Conservation (phyloP, 2,888 invertebrate genomes). For the Hypena proboscidalis region DNA sequence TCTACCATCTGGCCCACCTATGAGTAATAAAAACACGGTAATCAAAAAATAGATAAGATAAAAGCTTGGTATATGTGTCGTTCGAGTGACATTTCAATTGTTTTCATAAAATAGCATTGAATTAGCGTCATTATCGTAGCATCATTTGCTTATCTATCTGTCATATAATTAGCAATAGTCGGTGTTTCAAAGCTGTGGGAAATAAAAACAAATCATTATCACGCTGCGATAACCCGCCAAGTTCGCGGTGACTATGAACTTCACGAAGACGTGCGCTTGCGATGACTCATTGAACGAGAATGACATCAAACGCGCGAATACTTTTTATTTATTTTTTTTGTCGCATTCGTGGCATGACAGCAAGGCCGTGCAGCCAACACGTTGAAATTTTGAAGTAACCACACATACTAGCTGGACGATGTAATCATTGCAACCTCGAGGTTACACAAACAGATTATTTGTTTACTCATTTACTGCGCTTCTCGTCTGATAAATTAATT, state of each 20-base stretch:
- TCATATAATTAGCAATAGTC: slow-evolving; percentile 49
- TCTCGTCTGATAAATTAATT: slow-evolving; percentile 58
- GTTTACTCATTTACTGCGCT: slow-evolving; percentile 49
- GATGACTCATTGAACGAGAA: slow-evolving; percentile 64
- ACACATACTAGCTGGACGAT: slow-evolving; percentile 44
- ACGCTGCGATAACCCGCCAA: slow-evolving; percentile 59
- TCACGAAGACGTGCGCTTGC: slow-evolving; percentile 52
- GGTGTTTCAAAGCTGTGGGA: slow-evolving; percentile 55
- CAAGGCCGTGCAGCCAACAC: slow-evolving; percentile 58
- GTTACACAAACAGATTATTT: slow-evolving; percentile 51
- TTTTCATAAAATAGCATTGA: neutral
- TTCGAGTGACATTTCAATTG: neutral
- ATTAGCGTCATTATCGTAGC: slow-evolving; percentile 10
- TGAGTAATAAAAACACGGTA: too few species aligned
- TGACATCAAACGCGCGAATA: slow-evolving; percentile 56
- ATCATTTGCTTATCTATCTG: slow-evolving; percentile 44
- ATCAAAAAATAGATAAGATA: slow-evolving; percentile 22
- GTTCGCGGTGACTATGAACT: slow-evolving; percentile 43
- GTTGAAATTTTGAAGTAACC: slow-evolving; percentile 54
- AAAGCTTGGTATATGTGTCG: slow-evolving; percentile 2
- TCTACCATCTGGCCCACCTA: neutral
- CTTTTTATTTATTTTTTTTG: slow-evolving; percentile 49
- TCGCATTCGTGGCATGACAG: slow-evolving; percentile 41
- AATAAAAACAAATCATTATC: slow-evolving; percentile 69
- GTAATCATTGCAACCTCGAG: slow-evolving; percentile 58